Evolutionary conservation across 2,888 invertebrate genomes (phyloP).

Genomic region (Sphaeridia pumilis): DNA sequence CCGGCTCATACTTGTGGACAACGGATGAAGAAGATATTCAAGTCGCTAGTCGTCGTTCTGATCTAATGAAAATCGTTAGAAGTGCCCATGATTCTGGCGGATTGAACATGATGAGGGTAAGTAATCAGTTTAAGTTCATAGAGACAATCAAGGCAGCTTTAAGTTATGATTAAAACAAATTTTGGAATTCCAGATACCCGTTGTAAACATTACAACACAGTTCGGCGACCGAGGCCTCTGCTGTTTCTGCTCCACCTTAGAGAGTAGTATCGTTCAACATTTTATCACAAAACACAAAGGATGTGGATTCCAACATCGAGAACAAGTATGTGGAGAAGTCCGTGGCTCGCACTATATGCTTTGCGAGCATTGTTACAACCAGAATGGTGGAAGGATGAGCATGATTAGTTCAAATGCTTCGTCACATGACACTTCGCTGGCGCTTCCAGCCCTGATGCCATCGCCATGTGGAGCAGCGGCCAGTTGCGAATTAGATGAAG

Average conservation of each 20-base stretch:
- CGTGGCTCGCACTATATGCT: slow-evolving; percentile 43
- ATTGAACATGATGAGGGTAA: slow-evolving; percentile 7
- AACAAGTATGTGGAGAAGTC: slow-evolving; percentile 45
- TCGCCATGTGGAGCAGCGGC: too few species aligned
- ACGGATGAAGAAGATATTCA: slow-evolving; percentile 20
- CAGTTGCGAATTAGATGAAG: slow-evolving; percentile 13
- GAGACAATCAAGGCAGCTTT: too few species aligned
- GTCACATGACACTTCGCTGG: slow-evolving; percentile 24
- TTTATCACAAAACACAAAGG: slow-evolving; percentile 47
- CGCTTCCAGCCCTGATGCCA: slow-evolving; percentile 30
- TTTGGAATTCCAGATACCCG: slow-evolving; percentile 31
- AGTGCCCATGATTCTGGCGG: slow-evolving; percentile 15
- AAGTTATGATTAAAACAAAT: too few species aligned
- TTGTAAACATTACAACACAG: slow-evolving; percentile 30
- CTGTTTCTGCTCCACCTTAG: slow-evolving; percentile 32
- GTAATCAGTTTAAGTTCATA: too few species aligned
- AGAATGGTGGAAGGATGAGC: slow-evolving; percentile 38
- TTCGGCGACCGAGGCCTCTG: slow-evolving; percentile 32
- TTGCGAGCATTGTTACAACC: slow-evolving; percentile 46
- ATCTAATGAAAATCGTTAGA: slow-evolving; percentile 22
- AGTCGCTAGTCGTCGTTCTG: slow-evolving; percentile 17
- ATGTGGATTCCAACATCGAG: slow-evolving; percentile 44
- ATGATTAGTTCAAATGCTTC: slow-evolving; percentile 8
- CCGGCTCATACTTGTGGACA: slow-evolving; percentile 12
- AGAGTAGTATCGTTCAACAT: slow-evolving; percentile 37